Conservation (phyloP, 30 jellyfish, hydroid and myxozoan species). For the Cassiopea andromeda region DNA sequence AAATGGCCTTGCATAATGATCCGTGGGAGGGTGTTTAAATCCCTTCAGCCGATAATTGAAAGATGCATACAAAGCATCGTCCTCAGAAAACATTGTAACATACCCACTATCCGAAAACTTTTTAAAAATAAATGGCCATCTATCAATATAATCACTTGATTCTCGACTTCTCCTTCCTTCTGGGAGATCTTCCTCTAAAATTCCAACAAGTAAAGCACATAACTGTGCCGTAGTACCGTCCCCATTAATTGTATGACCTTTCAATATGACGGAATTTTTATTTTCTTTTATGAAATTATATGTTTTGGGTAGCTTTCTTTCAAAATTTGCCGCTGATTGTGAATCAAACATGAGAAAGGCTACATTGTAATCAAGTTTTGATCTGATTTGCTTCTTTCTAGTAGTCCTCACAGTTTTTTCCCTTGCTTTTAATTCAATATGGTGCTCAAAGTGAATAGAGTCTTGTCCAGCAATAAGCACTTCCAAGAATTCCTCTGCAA, state of each 20-base stretch:
- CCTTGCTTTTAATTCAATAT: conserved; percentile 2
- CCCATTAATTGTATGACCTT: conserved; percentile 77
- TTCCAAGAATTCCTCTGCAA: conserved; percentile 25
- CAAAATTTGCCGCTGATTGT: conserved; percentile 55
- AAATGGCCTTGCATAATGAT: conserved; percentile 76
- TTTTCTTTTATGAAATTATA: conserved; percentile 27
- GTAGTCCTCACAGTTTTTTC: neutral
- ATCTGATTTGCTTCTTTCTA: neutral
- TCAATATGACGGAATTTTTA: conserved; percentile 40
- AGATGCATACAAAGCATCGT: conserved; percentile 49
- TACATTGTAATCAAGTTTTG: conserved; percentile 19
- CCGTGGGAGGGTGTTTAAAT: conserved; percentile 72
- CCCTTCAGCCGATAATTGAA: conserved; percentile 83
- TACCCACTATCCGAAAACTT: conserved; percentile 59
- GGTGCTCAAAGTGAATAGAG: conserved; percentile 15
- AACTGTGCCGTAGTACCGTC: conserved; percentile 84
- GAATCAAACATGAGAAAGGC: conserved; percentile 56
- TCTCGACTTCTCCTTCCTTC: conserved; percentile 61
- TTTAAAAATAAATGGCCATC: conserved; percentile 86
- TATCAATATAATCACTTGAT: conserved; percentile 42
- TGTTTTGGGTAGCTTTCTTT: conserved; percentile 44
- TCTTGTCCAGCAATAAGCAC: conserved; percentile 1
- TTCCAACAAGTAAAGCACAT: conserved; percentile 66
- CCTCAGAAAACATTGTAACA: conserved; percentile 68
- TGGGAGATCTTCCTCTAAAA: conserved; percentile 71